Percentiles rank a stretch among this genome's conserved stretches.
phyloP scores from a whole-genome alignment of 2,888 invertebrate species.

The Eupithecia vulgata region DNA sequence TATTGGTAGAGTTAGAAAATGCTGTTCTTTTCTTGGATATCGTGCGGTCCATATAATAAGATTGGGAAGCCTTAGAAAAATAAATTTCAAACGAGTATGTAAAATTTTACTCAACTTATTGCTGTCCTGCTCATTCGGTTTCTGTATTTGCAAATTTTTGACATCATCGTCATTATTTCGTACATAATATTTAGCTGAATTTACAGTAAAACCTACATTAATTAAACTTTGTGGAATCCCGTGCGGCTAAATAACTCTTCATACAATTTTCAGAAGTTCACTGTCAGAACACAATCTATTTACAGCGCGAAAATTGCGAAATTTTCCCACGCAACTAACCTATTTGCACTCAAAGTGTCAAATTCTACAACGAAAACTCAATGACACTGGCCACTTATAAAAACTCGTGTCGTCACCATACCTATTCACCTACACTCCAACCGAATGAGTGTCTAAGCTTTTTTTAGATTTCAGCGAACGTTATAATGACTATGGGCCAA shows the following conservation, averaged over 20 bases:
- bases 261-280: slow-evolving; percentile 35
- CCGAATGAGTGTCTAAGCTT: slow-evolving; percentile 72
- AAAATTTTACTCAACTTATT: background rate
- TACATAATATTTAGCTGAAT: background rate
- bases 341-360: slow-evolving; percentile 47
- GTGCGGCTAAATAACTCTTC: background rate
- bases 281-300: slow-evolving; percentile 34
- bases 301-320: slow-evolving; percentile 31
- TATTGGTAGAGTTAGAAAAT: slow-evolving; percentile 10
- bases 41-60: background rate
- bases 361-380: slow-evolving; percentile 50
- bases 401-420: slow-evolving; percentile 55
- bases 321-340: slow-evolving; percentile 44
- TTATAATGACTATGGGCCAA: slow-evolving; percentile 59
- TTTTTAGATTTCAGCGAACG: slow-evolving; percentile 79
- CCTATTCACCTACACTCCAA: slow-evolving; percentile 60
- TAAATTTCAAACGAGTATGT: background rate
- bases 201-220: background rate
- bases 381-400: slow-evolving; percentile 49
- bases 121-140: background rate
- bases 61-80: background rate
- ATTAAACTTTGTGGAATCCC: background rate
- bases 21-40: background rate
- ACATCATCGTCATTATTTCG: background rate
- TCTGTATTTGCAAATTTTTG: background rate